Conservation (phyloP, 2,113 vertebrate genomes). For the Solea senegalensis region DNA sequence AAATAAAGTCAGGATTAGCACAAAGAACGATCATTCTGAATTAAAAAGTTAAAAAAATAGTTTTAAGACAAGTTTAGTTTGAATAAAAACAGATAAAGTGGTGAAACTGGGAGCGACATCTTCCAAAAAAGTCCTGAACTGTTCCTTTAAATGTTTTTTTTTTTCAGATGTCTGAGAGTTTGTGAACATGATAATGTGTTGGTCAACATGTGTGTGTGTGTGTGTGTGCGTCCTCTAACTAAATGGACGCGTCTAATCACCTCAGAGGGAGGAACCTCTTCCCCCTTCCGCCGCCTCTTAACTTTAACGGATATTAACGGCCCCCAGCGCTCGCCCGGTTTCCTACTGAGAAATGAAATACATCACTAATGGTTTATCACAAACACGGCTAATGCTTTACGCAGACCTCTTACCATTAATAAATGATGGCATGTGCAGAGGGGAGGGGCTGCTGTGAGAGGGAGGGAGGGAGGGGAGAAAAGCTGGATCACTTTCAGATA, state of each 20-base stretch:
- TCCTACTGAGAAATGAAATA: slow-evolving; percentile 78
- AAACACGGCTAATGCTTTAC: slow-evolving; percentile 77
- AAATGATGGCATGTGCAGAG: slow-evolving; percentile 71
- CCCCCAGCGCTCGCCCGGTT: slow-evolving; percentile 70
- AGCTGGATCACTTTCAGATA: slow-evolving; percentile 67
- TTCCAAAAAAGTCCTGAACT: too few relatives aligned
- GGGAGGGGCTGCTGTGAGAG: slow-evolving; percentile 33
- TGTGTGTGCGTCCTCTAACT: slow-evolving; percentile 58
- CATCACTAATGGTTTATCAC: slow-evolving; percentile 80
- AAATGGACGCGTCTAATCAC: slow-evolving; percentile 77
- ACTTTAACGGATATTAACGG: slow-evolving; percentile 79
- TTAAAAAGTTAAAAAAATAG: too few relatives aligned
- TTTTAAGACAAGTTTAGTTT: too few relatives aligned
- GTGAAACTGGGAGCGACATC: too few relatives aligned
- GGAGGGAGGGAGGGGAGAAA: neutral
- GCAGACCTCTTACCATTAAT: slow-evolving; percentile 79
- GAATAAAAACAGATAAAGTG: too few relatives aligned
- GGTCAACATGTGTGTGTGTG: slow-evolving; percentile 2
- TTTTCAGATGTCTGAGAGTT: neutral
- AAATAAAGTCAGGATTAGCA: too few relatives aligned
- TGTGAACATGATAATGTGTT: neutral
- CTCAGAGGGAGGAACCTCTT: slow-evolving; percentile 72
- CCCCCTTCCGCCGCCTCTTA: slow-evolving; percentile 73
- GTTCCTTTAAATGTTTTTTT: too few relatives aligned
- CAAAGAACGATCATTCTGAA: too few relatives aligned